A percentile compares a stretch with the other conserved stretches of the same genome.
phyloP scores from a whole-genome alignment of 2,797 vertebrate species.

The Leuciscus waleckii region DNA sequence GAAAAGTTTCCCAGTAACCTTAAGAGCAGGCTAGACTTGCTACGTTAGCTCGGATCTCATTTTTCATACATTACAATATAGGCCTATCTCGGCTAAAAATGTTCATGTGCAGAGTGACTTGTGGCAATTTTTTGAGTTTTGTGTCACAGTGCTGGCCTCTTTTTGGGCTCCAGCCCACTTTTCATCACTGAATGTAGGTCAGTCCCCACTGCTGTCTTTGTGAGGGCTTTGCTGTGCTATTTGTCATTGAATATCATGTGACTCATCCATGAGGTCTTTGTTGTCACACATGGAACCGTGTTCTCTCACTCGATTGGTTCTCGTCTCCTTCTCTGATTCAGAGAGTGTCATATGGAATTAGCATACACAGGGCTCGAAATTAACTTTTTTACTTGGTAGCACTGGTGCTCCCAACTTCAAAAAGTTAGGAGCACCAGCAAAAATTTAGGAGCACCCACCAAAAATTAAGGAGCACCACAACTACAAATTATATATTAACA shows the following conservation, averaged over 20 bases:
- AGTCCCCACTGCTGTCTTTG: slow-evolving; percentile 67
- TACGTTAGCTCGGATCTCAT: neutral
- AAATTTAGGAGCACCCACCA: too few species aligned
- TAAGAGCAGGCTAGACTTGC: neutral
- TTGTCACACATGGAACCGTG: slow-evolving; percentile 59
- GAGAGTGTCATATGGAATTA: slow-evolving; percentile 55
- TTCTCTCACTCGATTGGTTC: slow-evolving; percentile 56
- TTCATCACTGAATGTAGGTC: slow-evolving; percentile 78
- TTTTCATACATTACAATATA: neutral
- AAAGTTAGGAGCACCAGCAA: too few species aligned
- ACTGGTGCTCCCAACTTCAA: too few species aligned
- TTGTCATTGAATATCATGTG: slow-evolving; percentile 72
- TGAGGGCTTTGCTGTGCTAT: slow-evolving; percentile 69
- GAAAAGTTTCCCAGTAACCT: neutral
- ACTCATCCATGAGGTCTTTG: slow-evolving; percentile 70
- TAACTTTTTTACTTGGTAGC: too few species aligned
- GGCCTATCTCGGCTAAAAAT: slow-evolving; percentile 28
- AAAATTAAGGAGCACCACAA: too few species aligned
- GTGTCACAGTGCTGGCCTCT: slow-evolving; percentile 66
- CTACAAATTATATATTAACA: too few species aligned
- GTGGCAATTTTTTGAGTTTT: slow-evolving; percentile 67
- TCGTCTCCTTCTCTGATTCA: slow-evolving; percentile 29
- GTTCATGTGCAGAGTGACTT: slow-evolving; percentile 43
- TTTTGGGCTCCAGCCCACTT: slow-evolving; percentile 79
- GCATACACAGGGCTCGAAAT: too few species aligned